Evolutionary conservation across 2,113 vertebrate species (phyloP).

Genomic region (Sula dactylatra): DNA sequence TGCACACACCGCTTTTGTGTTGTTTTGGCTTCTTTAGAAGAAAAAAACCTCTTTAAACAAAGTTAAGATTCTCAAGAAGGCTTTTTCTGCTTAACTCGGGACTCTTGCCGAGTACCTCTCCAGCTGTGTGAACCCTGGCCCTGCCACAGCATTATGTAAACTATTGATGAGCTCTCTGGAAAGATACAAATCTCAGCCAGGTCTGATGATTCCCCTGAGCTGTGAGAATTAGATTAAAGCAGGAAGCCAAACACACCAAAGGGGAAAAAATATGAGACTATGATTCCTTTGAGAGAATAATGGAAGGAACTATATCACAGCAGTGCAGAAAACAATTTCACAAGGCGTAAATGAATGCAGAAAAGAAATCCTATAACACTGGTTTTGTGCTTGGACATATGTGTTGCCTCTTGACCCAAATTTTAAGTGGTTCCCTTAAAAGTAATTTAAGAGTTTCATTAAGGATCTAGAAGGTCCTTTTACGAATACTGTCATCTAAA

Average conservation of each 20-base stretch:
- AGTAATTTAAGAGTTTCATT: slow-evolving; percentile 20
- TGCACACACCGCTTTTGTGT: slow-evolving; percentile 27
- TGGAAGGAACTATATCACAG: slow-evolving; percentile 32
- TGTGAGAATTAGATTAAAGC: slow-evolving; percentile 60
- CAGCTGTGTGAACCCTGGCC: slow-evolving; percentile 61
- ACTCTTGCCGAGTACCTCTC: slow-evolving; percentile 1
- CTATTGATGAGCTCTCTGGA: slow-evolving; percentile 61
- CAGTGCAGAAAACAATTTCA: slow-evolving; percentile 55
- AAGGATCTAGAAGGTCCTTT: slow-evolving; percentile 10
- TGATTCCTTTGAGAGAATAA: slow-evolving; percentile 52
- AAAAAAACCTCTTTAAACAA: slow-evolving; percentile 10
- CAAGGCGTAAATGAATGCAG: background rate
- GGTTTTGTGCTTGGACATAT: background rate
- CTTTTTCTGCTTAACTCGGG: slow-evolving; percentile 35
- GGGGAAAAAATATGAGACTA: slow-evolving; percentile 32
- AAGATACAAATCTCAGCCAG: slow-evolving; percentile 62
- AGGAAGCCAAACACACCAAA: slow-evolving; percentile 58
- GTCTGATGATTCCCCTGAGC: slow-evolving; percentile 59
- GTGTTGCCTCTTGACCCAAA: slow-evolving; percentile 1
- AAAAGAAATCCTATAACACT: background rate
- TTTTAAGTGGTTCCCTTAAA: background rate
- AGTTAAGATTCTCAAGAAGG: slow-evolving; percentile 22
- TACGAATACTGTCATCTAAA: background rate
- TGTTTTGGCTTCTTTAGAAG: slow-evolving; percentile 31
- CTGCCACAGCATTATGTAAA: slow-evolving; percentile 49